Percentiles rank a stretch among this genome's conserved stretches.
phyloP scores from a whole-genome alignment of 2,888 invertebrate genomes.

The Lithophane ornitopus region DNA sequence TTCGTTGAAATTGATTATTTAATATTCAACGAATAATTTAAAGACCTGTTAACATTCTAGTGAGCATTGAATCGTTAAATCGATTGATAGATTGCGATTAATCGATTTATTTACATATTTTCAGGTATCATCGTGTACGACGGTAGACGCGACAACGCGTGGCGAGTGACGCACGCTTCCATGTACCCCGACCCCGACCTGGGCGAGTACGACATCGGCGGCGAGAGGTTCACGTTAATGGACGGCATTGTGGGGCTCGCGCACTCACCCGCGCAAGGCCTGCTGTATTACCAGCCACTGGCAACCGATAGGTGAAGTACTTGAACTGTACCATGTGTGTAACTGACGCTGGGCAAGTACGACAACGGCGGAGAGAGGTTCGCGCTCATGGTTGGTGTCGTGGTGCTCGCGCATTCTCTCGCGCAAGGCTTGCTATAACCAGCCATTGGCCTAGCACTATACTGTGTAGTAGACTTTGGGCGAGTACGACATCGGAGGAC shows the following conservation, averaged over 20 bases:
- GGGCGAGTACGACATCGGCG: conserved; percentile 93
- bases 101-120: conserved; percentile 50
- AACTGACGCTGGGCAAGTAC: not conserved
- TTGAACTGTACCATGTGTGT: not conserved
- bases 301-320: conserved; percentile 92
- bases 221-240: conserved; percentile 93
- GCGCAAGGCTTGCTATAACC: not conserved
- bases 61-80: not conserved
- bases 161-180: conserved; percentile 95
- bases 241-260: conserved; percentile 94
- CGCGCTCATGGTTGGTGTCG: conserved; percentile 93
- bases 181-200: conserved; percentile 97
- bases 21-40: not conserved
- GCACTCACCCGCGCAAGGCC: conserved; percentile 92
- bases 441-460: not conserved
- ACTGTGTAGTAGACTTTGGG: not conserved
- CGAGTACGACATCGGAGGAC: not conserved
- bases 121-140: conserved; percentile 91
- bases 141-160: conserved; percentile 93
- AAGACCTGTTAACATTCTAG: not conserved
- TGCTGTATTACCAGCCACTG: conserved; percentile 93
- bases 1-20: not conserved
- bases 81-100: not conserved
- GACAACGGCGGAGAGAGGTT: conserved; percentile 77
- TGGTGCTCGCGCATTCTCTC: not conserved